phyloP scores from a whole-genome alignment of 1,140 invertebrate genomes.

The Schlechtendalia chinensis region DNA sequence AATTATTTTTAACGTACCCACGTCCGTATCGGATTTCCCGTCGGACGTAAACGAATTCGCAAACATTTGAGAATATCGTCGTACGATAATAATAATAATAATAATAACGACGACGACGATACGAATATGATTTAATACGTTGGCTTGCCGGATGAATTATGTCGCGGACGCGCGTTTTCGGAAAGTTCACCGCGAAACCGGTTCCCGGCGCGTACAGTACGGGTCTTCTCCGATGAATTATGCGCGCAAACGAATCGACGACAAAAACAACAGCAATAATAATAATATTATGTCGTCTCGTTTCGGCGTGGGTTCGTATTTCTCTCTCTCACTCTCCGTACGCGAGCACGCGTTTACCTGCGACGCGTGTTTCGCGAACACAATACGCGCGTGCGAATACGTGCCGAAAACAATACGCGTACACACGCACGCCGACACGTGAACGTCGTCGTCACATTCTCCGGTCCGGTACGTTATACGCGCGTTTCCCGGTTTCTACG shows the following conservation, averaged over 20 bases:
- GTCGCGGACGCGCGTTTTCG: not conserved
- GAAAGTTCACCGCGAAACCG: conserved; percentile 8
- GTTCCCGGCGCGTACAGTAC: not conserved
- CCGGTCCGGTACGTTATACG: too few species aligned
- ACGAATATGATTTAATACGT: too few species aligned
- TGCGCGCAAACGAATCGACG: not conserved
- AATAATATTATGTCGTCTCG: not conserved
- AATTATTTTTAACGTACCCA: not conserved
- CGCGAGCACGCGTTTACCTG: too few species aligned
- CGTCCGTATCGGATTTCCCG: not conserved
- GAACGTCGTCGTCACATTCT: too few species aligned
- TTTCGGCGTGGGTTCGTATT: not conserved
- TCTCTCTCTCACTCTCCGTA: not conserved
- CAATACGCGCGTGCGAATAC: not conserved
- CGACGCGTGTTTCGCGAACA: not conserved
- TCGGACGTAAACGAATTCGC: not conserved
- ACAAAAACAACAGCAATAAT: not conserved
- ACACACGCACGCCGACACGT: too few species aligned
- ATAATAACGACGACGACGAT: too few species aligned
- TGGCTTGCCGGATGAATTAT: too few species aligned
- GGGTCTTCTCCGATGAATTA: not conserved
- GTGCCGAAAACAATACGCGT: too few species aligned
- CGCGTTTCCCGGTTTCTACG: too few species aligned
- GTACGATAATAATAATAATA: too few species aligned
- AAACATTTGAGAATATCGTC: not conserved